Percentiles rank a stretch among this genome's conserved stretches.
Conservation (phyloP, 2,888 invertebrate genomes). For the Trissoscelio sp. region DNA sequence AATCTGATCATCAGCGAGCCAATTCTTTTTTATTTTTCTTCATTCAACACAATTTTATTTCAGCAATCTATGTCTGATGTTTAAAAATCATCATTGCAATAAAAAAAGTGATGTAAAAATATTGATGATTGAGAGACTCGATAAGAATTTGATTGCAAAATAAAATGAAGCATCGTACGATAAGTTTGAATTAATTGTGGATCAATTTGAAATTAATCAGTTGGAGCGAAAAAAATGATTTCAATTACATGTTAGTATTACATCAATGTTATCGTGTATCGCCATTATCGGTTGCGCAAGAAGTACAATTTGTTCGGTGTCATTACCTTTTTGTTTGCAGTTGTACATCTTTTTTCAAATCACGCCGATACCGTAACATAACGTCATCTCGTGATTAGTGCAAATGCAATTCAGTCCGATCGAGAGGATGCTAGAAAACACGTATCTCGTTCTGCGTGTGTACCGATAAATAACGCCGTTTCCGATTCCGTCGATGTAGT, state of each 20-base stretch:
- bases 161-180: neutral
- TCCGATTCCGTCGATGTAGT: constrained; percentile 46
- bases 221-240: constrained; percentile 16
- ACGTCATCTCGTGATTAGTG: constrained; percentile 56
- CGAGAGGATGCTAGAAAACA: constrained; percentile 54
- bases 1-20: constrained; percentile 21
- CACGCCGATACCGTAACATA: constrained; percentile 57
- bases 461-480: constrained; percentile 47
- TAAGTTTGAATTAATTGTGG: constrained; percentile 8
- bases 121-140: neutral
- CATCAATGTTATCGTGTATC: constrained; percentile 37
- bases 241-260: constrained; percentile 55
- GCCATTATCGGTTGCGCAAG: constrained; percentile 40
- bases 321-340: constrained; percentile 48
- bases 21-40: neutral
- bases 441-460: constrained; percentile 20
- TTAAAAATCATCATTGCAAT: too few relatives aligned
- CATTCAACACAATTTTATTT: too few relatives aligned
- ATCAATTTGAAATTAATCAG: constrained; percentile 31
- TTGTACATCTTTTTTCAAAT: constrained; percentile 46
- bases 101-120: neutral
- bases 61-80: too few relatives aligned
- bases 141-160: constrained; percentile 4
- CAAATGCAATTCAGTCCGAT: constrained; percentile 42
- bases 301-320: constrained; percentile 45